Evolutionary conservation across 2,113 vertebrate genomes (phyloP).

Genomic region (Malurus elegans): DNA sequence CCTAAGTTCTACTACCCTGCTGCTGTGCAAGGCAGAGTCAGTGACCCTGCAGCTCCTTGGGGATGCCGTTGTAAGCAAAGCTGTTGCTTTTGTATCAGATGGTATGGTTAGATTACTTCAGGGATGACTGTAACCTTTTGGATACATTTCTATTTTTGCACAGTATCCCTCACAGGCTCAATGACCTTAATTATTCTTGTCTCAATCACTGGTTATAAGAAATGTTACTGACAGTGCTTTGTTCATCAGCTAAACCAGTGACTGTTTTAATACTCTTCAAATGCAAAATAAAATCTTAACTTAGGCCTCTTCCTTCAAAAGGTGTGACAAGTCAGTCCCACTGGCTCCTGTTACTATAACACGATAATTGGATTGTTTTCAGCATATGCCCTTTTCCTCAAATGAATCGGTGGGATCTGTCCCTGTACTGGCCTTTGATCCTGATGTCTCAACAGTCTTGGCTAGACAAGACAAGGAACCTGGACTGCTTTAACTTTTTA

Average conservation of each 20-base stretch:
- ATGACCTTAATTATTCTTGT: background rate
- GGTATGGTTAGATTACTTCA: background rate
- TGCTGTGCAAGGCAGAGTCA: background rate
- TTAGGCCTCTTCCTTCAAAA: background rate
- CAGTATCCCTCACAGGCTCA: background rate
- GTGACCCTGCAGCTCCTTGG: background rate
- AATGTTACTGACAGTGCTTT: background rate
- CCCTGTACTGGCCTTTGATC: background rate
- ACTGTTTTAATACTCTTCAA: background rate
- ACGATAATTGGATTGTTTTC: background rate
- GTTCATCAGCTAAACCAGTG: background rate
- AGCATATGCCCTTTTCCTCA: background rate
- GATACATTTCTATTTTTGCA: background rate
- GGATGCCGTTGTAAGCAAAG: background rate
- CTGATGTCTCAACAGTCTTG: background rate
- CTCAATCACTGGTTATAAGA: background rate
- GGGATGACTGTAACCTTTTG: background rate
- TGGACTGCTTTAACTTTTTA: background rate
- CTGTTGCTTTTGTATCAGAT: background rate
- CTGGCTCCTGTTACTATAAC: background rate
- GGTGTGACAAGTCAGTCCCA: background rate
- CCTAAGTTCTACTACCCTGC: background rate
- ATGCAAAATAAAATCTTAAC: background rate
- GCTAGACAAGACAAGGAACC: background rate
- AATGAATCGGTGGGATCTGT: background rate